Evolutionary conservation across 2,113 vertebrate species (phyloP), one percentile per base, ranked within the genome.

Genomic region (Malurus elegans): DNA sequence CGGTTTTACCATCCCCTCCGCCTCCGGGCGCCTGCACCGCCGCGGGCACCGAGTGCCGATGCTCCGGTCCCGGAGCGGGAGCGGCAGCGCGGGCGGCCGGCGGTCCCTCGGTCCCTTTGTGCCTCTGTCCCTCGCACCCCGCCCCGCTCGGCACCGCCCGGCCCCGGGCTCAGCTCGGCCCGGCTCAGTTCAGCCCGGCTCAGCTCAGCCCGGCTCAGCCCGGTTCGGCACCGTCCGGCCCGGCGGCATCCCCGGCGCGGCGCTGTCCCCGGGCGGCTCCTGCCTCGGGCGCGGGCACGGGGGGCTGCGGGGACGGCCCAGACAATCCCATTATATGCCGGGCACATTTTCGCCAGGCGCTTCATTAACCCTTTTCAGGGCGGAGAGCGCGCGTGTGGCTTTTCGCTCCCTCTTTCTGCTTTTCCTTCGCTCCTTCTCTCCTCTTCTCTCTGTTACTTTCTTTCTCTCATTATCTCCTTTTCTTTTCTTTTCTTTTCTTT

Each of bases 341-440:
- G 82, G 76, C 85, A 80, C 81, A 71, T 65, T 93, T 91, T 88
- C 83, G 72, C 61, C 58, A 58, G 75, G 79, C 81, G 18, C 45
- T 92, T 76, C 53, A 58, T 97, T 97, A 97, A 95, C 95, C 86
- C 87, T 95, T 93, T 54, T 74, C 74, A 61, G n/a, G 61, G 51
- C 16, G 15, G 32, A 76, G 51, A 78, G 86, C 5, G 23, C 58
- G 70, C 34, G 21, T 86, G 45, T 34, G 91, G 69, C 78, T 95
- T 71, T 60, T 66, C 61, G 9, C 69, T 65, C 29, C 12, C 23
- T 51, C 50, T 12, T 75, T 48, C 20, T 56, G 10, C n/a, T 21
- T 6, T 47, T 34, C 15, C 8, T 48, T 62, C 28, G 17, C 11
- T 56, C 7, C 6, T 23, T 17, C 21, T 40, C 13, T 7, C 1